Evolutionary conservation across 2,113 vertebrate genomes (phyloP).

Genomic region (Glareola pratincola): DNA sequence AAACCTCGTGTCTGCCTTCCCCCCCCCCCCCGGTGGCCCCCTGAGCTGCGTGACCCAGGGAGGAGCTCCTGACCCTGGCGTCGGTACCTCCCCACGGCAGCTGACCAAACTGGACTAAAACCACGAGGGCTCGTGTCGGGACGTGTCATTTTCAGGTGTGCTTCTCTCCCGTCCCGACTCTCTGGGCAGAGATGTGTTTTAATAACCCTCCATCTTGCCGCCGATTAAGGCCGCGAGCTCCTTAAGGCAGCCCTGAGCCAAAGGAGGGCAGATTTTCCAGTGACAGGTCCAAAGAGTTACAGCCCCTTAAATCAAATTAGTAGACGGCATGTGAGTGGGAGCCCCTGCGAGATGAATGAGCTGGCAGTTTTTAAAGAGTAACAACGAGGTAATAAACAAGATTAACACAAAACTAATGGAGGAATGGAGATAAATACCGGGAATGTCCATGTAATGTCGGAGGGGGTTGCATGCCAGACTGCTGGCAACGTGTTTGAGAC

Average conservation of each 20-base stretch:
- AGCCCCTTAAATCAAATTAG: constrained; percentile 11
- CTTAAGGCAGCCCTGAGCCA: background rate
- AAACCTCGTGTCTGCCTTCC: background rate
- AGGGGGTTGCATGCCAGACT: background rate
- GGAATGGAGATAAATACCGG: background rate
- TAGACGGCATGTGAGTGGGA: background rate
- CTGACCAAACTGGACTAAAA: too few relatives aligned
- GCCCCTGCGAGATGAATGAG: background rate
- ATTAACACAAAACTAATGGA: constrained; percentile 10
- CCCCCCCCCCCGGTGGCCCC: background rate
- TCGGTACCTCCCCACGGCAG: rapidly evolving
- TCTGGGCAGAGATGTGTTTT: background rate
- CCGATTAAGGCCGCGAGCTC: background rate
- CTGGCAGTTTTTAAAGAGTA: background rate
- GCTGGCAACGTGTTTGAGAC: background rate
- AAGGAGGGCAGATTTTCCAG: background rate
- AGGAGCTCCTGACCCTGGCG: background rate
- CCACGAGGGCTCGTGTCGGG: background rate
- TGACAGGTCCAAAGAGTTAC: background rate
- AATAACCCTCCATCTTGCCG: background rate
- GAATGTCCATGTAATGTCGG: background rate
- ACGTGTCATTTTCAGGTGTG: background rate
- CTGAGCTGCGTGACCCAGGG: background rate
- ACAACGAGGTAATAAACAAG: background rate
- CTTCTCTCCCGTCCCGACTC: background rate